These are phyloP conservation scores for Dipodomys ordii DNA, from an alignment of 2,113 vertebrate genomes.

Conservation along the genomic window DNA sequence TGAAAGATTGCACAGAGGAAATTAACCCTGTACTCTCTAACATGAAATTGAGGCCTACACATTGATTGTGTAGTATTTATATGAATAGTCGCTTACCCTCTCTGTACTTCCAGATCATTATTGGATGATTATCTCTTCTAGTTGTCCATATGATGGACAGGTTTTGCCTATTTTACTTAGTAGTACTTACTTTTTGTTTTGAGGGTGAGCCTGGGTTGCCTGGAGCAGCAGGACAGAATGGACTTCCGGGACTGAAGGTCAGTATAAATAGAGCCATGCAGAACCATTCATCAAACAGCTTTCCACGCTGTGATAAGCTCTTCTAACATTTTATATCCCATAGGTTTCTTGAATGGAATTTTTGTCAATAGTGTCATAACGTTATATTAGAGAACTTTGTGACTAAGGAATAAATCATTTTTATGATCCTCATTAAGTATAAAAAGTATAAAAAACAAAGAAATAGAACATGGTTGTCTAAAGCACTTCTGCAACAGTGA, in stretches of 20 bases:
- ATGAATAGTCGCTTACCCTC: background rate
- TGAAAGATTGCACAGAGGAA: background rate
- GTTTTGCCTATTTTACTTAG: conserved; percentile 58
- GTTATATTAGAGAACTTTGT: background rate
- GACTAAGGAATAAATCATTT: conserved; percentile 52
- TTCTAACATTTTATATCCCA: background rate
- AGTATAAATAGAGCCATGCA: conserved; percentile 78
- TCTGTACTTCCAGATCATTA: background rate
- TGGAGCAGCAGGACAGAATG: conserved; percentile 90
- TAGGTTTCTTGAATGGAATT: background rate
- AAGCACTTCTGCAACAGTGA: conserved; percentile 17
- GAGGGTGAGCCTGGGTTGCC: conserved; percentile 95
- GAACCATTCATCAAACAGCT: background rate
- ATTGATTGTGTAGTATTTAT: background rate
- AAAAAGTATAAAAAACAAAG: conserved; percentile 6
- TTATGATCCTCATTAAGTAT: conserved; percentile 34
- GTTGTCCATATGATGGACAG: background rate
- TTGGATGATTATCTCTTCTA: background rate
- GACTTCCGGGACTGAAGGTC: conserved; percentile 94
- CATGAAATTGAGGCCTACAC: background rate
- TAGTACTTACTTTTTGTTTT: conserved; percentile 68
- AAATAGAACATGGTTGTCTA: background rate
- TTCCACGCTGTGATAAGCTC: background rate
- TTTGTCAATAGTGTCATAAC: background rate
- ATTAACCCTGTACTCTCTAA: background rate